These are phyloP conservation scores for Leucosticte australis DNA, from an alignment of 2,113 vertebrate genomes.

Conservation along the genomic window DNA sequence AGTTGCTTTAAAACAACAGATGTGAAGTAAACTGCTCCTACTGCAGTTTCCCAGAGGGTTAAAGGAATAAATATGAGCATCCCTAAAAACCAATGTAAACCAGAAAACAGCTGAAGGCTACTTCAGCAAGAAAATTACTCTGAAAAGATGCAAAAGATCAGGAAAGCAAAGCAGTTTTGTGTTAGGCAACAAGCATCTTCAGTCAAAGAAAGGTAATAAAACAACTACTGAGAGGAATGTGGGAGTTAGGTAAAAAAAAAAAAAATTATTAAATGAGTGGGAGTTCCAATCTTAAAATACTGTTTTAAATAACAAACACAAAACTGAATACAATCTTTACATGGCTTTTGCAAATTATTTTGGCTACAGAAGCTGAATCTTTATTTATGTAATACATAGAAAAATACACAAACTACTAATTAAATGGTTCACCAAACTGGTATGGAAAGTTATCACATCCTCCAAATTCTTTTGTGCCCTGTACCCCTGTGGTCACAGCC, in stretches of 20 bases:
- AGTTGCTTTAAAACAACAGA: neutral
- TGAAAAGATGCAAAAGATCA: neutral
- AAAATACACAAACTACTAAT: constrained; percentile 14
- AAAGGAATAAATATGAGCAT: neutral
- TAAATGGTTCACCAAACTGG: neutral
- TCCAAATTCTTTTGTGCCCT: neutral
- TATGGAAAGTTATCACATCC: neutral
- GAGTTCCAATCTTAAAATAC: neutral
- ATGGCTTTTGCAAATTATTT: neutral
- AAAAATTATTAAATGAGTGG: neutral
- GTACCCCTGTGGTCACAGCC: neutral
- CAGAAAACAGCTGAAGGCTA: neutral
- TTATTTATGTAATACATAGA: neutral
- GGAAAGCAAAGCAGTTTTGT: neutral
- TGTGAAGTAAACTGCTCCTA: neutral
- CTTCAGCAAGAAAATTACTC: neutral
- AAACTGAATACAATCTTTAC: neutral
- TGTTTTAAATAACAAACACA: neutral
- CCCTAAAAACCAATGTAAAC: neutral
- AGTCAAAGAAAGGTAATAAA: constrained; percentile 23
- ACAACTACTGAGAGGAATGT: neutral
- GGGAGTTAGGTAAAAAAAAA: neutral
- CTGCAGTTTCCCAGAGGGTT: neutral
- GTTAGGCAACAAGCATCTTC: neutral
- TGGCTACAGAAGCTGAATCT: neutral